Evolutionary conservation across 2,113 vertebrate species (phyloP), one percentile per base, ranked within the genome.

Genomic region (Dasypus novemcinctus): DNA sequence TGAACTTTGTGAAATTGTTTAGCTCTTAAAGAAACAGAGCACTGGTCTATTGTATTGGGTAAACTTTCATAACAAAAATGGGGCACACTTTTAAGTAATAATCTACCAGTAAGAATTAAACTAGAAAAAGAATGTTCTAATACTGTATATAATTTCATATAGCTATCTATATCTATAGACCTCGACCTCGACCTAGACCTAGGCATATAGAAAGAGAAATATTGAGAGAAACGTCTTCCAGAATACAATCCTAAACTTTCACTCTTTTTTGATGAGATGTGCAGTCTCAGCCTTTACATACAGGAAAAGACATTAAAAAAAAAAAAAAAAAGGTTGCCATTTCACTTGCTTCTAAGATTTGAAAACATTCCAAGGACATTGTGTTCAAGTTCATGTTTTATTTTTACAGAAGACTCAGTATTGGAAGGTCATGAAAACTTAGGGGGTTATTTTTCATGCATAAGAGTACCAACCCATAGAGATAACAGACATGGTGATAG

Each of bases 251-350:
- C 85, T 72, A 82, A 46, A 38, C 10, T 74, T 90, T 46, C 18
- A 85, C 90, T 93, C 36, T 59, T 93, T 92, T 86, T 91, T 14
- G 63, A 72, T 72, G 31, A 13, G 8, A 52, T 52, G 23, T 75
- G 2, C 23, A 93, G 41, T 86, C 57, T 89, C 69, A 82, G 38
- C 43, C n/a, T 87, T 85, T 72, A 38, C 33, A 54, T 79, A 91
- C 33, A 97, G 89, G 61, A 87, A 94, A 96, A 97, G 63, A 46
- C 64, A 95, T 93, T 96, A 96, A 75, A 61, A 52, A 69, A 89
- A 91, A 91, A 23, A 96, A 75, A 61, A 52, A 69, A 89, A 91
- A 91, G 29, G 17, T 96, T 88, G n/a, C 13, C 38, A 82, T 89
- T 94, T 92, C 36, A 66, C 20, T 80, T 91, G 17, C n/a, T 93